Evolutionary conservation across 2,797 vertebrate species (phyloP), one percentile per base, ranked within the genome.

Genomic region (Gambelia wislizenii): DNA sequence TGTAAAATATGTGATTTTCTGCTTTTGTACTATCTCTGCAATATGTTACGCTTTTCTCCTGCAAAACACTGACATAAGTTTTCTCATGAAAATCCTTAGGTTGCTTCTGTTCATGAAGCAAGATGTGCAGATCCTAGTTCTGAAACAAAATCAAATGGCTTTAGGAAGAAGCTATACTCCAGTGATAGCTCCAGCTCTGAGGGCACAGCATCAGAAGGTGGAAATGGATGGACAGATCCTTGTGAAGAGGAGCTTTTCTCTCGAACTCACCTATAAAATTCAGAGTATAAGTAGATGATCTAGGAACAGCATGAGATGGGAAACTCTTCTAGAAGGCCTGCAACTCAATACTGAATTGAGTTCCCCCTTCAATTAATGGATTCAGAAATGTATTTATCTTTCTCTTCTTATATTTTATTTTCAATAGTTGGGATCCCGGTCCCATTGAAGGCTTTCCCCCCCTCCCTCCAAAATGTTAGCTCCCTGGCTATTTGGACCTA

Each of bases 101-200:
- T 98, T 98, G 98, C 98, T 98, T 98, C 98, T 98, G 98, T 98
- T 97, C 99, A 96, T 98, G 98, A 99, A 96, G 97, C 97, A 91
- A 97, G 97, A 96, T 97, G 97, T 96, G 95, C 96, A 92, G 96
- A 95, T 88, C 96, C 96, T 96, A 97, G 91, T 75, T 93, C 96
- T 90, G 97, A 97, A 93, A 92, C 96, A 90, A 96, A 97, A 95
- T 92, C 97, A 92, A 96, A 94, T 89, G 94, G 97, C 96, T 96
- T 97, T 97, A 95, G 92, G 89, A 96, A 97, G 94, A 95, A 96
- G 94, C 94, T 95, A 88, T 97, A 95, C 95, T 97, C 97, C 96
- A 97, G 97, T 92, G 97, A 97, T 96, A 97, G 98, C 97, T 97
- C 97, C 80, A 97, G 96, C 96, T 97, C 97, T 88, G 97, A 97